Percentiles rank a stretch among this genome's conserved stretches.
These are phyloP conservation scores for Carcinoscorpius rotundicauda DNA, from an alignment of 1,140 invertebrate genomes.

Conservation along the genomic window DNA sequence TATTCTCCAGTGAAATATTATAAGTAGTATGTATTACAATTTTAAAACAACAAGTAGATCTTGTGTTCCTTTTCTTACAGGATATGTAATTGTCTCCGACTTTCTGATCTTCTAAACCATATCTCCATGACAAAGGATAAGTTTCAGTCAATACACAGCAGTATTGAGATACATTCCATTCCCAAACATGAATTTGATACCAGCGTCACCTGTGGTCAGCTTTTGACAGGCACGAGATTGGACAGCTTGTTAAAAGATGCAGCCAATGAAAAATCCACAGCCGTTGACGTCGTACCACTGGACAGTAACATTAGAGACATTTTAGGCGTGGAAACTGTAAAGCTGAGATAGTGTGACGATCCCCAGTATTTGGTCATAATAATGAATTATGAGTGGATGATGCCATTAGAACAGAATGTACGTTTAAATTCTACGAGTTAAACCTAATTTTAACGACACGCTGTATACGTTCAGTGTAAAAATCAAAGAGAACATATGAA, in stretches of 20 bases:
- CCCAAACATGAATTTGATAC: constrained; percentile 19
- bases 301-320: constrained; percentile 20
- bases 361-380: too few relatives aligned
- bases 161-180: constrained; percentile 18
- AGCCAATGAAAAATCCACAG: not conserved
- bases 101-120: constrained; percentile 18
- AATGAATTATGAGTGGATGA: too few relatives aligned
- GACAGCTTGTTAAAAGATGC: not conserved
- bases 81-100: constrained; percentile 15
- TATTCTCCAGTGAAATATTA: too few relatives aligned
- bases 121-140: constrained; percentile 14
- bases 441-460: too few relatives aligned
- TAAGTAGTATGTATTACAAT: too few relatives aligned
- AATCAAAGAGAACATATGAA: too few relatives aligned
- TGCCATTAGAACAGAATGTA: too few relatives aligned
- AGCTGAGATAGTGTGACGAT: constrained; percentile 12
- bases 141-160: constrained; percentile 6
- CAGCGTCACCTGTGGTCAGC: constrained; percentile 15
- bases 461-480: too few relatives aligned
- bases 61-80: not conserved
- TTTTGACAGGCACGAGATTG: constrained; percentile 9
- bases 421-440: too few relatives aligned
- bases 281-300: constrained; percentile 15
- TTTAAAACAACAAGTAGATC: too few relatives aligned
- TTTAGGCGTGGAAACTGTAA: constrained; percentile 21